A percentile compares a stretch with the other conserved stretches of the same genome.
Conservation (phyloP, 2,888 invertebrate genomes). For the Rutpela maculata region DNA sequence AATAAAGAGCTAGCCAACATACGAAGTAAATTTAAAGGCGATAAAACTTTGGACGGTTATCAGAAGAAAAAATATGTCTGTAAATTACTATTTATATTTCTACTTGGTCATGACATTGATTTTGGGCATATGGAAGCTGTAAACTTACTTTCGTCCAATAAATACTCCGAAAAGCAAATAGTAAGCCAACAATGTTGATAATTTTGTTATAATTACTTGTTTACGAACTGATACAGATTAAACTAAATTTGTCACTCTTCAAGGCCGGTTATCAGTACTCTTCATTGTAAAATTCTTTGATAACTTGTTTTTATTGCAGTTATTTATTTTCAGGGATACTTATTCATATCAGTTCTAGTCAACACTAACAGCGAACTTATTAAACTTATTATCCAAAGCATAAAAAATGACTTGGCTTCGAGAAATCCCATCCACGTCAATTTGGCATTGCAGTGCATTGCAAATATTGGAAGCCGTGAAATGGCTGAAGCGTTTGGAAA, state of each 20-base stretch:
- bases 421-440: constrained; percentile 99
- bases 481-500: constrained; percentile 99
- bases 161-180: constrained; percentile 99
- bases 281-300: constrained; percentile 17
- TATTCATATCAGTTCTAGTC: constrained; percentile 99
- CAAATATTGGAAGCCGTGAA: constrained; percentile 99
- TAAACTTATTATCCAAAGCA: constrained; percentile 98
- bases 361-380: constrained; percentile 99
- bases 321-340: constrained; percentile 86
- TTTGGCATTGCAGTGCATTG: constrained; percentile 98
- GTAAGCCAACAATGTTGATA: constrained; percentile 74
- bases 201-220: constrained; percentile 13
- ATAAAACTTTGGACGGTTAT: constrained; percentile 99
- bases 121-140: constrained; percentile 99
- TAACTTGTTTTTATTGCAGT: constrained; percentile 31
- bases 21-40: constrained; percentile 99
- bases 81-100: constrained; percentile 98
- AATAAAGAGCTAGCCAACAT: constrained; percentile 99
- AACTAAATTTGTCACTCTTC: constrained; percentile 18
- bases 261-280: constrained; percentile 25
- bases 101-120: constrained; percentile 99
- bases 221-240: constrained; percentile 29
- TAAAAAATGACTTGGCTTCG: constrained; percentile 97
- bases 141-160: constrained; percentile 98
- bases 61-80: constrained; percentile 99